Base-by-base conservation (phyloP, 37 sponge, comb jelly and placozoan genomes). In the Hexactinellida sp. region DNA sequence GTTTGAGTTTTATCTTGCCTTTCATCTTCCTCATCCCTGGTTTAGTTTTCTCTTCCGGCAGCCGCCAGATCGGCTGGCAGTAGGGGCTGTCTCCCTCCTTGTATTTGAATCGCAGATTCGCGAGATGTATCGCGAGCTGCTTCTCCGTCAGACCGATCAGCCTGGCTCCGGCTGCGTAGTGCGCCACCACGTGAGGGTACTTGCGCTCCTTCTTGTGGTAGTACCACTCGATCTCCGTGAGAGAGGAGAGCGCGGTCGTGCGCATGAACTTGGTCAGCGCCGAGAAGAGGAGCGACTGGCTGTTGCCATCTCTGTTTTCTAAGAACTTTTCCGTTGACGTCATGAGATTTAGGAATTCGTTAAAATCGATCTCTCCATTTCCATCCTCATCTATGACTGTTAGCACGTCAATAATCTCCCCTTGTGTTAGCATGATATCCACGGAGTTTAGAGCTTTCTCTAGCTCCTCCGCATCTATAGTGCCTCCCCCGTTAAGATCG, bases 161-260 rank as follows among this genome's bases (percentile, higher is more conserved):
- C 25, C 91, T 86, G 10, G 89, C 89, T 30, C 91, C 93, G 32
- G 91, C 93, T 35, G 93, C 89, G 52, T 93, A 93, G 88, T 93
- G 91, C 0, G 88, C 89, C 0, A 93, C 89, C 19, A 93, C 93
- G 37, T 93, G 93, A 16, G 93, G 93, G 7, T 87, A 83, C 83
- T 93, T 93, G 19, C 87, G 83, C 0, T 85, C 89, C 82, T 93
- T 90, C 84, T 82, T 89, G 85, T 88, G 54, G 5, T 35, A 63
- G 76, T 85, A 85, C 82, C 86, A 19, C 32, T 85, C 54, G 5
- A 85, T 38, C 39, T 84, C 84, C 7, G 39, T 25, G 24, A 85
- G 28, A n/a, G 86, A 85, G 37, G 86, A 85, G 54, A 85, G 47
- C n/a, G 86, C 86, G 24, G 83, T 51, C 54, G 7, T 41, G 9